Percentiles rank a stretch among this genome's conserved stretches.
Evolutionary conservation across 2,888 invertebrate species (phyloP).

Genomic region (Philaethria dido): DNA sequence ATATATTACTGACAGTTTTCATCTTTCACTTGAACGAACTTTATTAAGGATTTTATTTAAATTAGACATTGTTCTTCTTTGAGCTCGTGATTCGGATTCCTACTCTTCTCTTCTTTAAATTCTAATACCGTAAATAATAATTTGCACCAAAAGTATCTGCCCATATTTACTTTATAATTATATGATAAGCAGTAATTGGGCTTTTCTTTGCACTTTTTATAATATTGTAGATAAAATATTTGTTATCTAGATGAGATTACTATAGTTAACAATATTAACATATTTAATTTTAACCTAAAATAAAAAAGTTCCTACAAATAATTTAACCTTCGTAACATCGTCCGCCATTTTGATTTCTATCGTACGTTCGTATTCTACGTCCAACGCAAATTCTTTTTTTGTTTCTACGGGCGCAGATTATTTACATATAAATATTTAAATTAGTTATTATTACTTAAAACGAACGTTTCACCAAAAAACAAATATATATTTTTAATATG

Average conservation of each 20-base stretch:
- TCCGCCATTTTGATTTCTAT: constrained; percentile 46
- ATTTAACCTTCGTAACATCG: constrained; percentile 28
- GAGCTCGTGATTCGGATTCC: too few species aligned
- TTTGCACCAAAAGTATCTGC: background rate
- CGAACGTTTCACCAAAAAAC: background rate
- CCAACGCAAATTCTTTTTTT: constrained; percentile 32
- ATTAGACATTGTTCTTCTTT: background rate
- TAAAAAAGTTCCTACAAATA: background rate
- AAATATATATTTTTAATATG: too few species aligned
- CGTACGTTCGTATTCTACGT: constrained; percentile 16
- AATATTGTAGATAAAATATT: constrained; percentile 2
- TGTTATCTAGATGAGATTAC: constrained; percentile 7
- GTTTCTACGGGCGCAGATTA: constrained; percentile 17
- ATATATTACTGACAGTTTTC: background rate
- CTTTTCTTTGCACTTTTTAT: background rate
- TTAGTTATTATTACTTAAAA: background rate
- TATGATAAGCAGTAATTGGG: background rate
- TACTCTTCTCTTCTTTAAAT: background rate
- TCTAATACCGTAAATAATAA: background rate
- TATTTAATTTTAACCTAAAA: background rate
- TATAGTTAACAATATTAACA: constrained; percentile 1
- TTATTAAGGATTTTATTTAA: background rate
- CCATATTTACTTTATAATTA: background rate
- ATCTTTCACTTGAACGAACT: background rate
- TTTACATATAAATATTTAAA: constrained; percentile 13